phyloP scores from a whole-genome alignment of 1,140 invertebrate genomes.

The Aphelinus atriplicis region DNA sequence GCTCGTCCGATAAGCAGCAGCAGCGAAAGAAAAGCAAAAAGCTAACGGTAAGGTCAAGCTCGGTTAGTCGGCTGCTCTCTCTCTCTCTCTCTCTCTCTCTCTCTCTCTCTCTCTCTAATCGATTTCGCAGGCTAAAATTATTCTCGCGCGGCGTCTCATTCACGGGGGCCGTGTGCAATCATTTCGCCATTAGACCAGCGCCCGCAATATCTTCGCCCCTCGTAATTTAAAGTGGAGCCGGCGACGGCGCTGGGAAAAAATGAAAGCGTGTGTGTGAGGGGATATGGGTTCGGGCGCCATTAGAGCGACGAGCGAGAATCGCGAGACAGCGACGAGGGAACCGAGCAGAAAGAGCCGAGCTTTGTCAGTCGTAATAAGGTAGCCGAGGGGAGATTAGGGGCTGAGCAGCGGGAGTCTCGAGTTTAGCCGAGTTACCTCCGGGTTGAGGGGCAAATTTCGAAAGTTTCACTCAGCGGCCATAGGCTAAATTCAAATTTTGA shows the following conservation, averaged over 20 bases:
- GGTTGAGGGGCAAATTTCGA: too few species aligned
- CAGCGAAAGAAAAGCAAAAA: too few species aligned
- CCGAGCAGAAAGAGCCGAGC: conserved; percentile 16
- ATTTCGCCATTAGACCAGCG: neutral
- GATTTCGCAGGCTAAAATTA: neutral
- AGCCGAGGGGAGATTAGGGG: conserved; percentile 2
- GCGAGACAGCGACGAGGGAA: neutral
- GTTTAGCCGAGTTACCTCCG: too few species aligned
- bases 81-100: too few species aligned
- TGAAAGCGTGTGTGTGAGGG: neutral
- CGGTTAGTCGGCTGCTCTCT: neutral
- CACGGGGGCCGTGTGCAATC: neutral
- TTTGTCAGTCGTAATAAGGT: conserved; percentile 10
- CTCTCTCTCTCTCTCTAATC: neutral
- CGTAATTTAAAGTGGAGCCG: neutral
- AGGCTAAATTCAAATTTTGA: conserved; percentile 15
- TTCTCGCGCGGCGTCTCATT: neutral
- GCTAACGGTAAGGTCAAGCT: too few species aligned
- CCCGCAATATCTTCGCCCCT: neutral
- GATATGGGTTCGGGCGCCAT: neutral
- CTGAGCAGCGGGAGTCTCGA: neutral
- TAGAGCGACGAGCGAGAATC: neutral
- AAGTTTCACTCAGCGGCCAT: too few species aligned
- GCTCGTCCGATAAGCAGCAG: too few species aligned
- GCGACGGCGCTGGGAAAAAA: neutral